Evolutionary conservation across 92 coral and sea anemone genomes (phyloP), one percentile per base, ranked within the genome.

Genomic region (Epizoanthus ramosus): DNA sequence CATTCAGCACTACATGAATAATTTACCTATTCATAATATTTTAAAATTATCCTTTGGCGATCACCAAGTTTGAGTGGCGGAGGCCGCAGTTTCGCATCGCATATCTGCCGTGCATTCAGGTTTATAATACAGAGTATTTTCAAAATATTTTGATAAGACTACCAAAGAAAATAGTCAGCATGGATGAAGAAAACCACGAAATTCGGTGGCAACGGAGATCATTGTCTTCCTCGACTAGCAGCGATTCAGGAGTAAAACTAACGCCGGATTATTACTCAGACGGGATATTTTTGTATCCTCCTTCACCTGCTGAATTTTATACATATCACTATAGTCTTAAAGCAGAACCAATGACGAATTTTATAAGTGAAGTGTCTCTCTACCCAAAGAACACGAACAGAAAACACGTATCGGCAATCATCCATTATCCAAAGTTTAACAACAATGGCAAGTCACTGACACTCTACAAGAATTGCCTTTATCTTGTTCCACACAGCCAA

Each of bases 351-450:
- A 80, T 68, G 50, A 88, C 83, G 16, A 88, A 67, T 35, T 87
- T 74, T 71, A 68, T 91, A 58, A 89, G 84, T 68, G 91, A 93
- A 66, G 59, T 91, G 8, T 77, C 68, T 53, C 85, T 93, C 84
- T 93, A 91, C 68, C 98, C 98, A 0, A 87, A 67, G 70, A 85
- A 84, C 70, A 70, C 57, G 41, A 70, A 74, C 60, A 91, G 73
- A 75, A 93, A 89, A 80, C 79, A 84, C 54, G 77, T 93, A 54
- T 83, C 98, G 8, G 92, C 91, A 1, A 52, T 93, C 41, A 75
- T 92, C 6, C 94, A 85, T 63, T 91, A 73, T 58, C 95, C 98
- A 8, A 80, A 70, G 43, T 83, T 75, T 52, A 92, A 92, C 80
- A 92, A 91, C 86, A 61, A 77, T 21, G 85, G 80, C 52, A 83